These are phyloP conservation scores for Agrotis ipsilon DNA, from an alignment of 2,888 invertebrate genomes.

Conservation along the genomic window DNA sequence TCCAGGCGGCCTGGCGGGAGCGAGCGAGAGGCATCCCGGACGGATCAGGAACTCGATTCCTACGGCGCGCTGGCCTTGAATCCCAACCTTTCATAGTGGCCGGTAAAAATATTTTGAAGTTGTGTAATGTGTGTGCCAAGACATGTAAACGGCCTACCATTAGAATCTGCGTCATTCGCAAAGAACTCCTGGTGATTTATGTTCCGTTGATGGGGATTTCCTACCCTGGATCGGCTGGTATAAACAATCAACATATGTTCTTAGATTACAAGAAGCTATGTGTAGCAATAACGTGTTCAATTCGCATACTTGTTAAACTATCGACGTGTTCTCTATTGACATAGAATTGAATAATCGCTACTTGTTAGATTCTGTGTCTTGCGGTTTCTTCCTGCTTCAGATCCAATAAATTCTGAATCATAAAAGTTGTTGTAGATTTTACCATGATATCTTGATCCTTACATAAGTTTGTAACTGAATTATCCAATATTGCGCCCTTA, in stretches of 20 bases:
- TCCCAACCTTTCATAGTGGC: slow-evolving; percentile 72
- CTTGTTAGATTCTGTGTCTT: not conserved
- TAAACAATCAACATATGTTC: slow-evolving; percentile 38
- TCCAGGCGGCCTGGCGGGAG: slow-evolving; percentile 85
- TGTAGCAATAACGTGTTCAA: slow-evolving; percentile 15
- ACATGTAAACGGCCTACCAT: slow-evolving; percentile 69
- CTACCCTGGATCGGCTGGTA: slow-evolving; percentile 24
- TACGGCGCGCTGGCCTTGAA: slow-evolving; percentile 84
- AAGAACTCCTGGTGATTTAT: slow-evolving; percentile 58
- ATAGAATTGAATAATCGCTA: slow-evolving; percentile 10
- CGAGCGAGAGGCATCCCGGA: slow-evolving; percentile 84
- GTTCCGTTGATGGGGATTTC: slow-evolving; percentile 26
- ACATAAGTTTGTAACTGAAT: slow-evolving; percentile 11
- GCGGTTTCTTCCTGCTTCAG: not conserved
- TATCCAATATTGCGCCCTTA: slow-evolving; percentile 28
- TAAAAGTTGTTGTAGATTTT: slow-evolving; percentile 1
- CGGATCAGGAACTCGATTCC: slow-evolving; percentile 84
- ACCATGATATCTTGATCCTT: not conserved
- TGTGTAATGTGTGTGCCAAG: slow-evolving; percentile 67
- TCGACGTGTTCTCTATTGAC: slow-evolving; percentile 1
- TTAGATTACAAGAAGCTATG: slow-evolving; percentile 22
- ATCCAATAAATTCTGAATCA: not conserved
- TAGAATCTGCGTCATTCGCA: slow-evolving; percentile 70
- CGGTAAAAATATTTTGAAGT: slow-evolving; percentile 74
- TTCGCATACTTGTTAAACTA: slow-evolving; percentile 9